These are phyloP conservation scores for Acanthaster planci DNA, from an alignment of 35 echinoderm and acorn worm genomes.

Conservation along the genomic window DNA sequence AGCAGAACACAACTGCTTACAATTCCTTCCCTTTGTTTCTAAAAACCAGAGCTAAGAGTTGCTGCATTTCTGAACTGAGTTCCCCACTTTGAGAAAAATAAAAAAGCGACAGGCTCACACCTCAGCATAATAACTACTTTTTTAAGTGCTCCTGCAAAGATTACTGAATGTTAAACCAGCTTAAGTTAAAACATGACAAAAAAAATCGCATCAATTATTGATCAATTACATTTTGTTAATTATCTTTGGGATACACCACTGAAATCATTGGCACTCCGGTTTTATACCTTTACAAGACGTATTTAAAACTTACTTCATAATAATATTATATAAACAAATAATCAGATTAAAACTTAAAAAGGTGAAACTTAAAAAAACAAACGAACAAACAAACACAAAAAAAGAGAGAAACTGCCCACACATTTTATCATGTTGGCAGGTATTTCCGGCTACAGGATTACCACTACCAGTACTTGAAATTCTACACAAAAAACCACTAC, in stretches of 20 bases:
- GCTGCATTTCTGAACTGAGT: constrained; percentile 7
- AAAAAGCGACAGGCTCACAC: no score
- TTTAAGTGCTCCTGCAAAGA: background rate
- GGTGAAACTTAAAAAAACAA: background rate
- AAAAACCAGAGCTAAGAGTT: constrained; percentile 8
- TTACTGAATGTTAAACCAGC: no score
- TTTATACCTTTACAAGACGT: constrained; percentile 20
- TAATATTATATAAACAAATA: constrained; percentile 25
- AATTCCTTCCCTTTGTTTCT: background rate
- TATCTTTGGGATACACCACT: constrained; percentile 26
- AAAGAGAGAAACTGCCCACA: background rate
- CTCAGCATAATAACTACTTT: background rate
- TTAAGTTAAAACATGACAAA: constrained; percentile 27
- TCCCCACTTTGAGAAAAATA: background rate
- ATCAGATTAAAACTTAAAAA: constrained; percentile 27
- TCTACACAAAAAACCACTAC: constrained; percentile 20
- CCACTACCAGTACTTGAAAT: constrained; percentile 9
- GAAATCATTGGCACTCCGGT: constrained; percentile 21
- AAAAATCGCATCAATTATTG: constrained; percentile 19
- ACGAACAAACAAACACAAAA: background rate
- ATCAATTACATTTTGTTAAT: constrained; percentile 11
- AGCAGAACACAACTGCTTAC: background rate
- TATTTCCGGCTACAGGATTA: background rate
- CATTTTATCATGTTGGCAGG: background rate
- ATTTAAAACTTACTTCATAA: constrained; percentile 33